Base-by-base conservation (phyloP, 2,888 invertebrate species). In the Dynastes hyllus region DNA sequence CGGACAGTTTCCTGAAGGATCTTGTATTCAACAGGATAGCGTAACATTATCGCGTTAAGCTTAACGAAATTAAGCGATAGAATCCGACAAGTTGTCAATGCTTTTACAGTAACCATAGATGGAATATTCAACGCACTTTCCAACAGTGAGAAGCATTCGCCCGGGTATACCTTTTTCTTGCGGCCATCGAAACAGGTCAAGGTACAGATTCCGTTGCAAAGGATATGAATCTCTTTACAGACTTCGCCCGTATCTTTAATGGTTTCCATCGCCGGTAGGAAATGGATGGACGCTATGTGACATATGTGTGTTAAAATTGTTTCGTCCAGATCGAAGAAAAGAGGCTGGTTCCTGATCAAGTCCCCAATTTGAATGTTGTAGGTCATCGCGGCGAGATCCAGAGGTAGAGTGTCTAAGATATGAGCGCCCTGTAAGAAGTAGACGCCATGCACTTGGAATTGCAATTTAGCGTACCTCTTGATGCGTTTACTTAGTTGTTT, bases 401-500 rank as follows among this genome's bases (percentile, higher is more conserved):
- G 29, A n/a, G 80, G 76, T 55, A 81, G 16, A 37, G 73, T 22
- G 4, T 66, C 45, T 40, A 61, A 51, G 16, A 76, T 55, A 13
- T 40, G 11, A 11, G 67, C 32, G 2, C 75, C 66, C 13, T 27
- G 50, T 66, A 80, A 61, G 66, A 80, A 80, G n/a, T 61, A 69
- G 6, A 76, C 45, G 11, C 53, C 61, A n/a, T 32, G 29, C 37
- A 32, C 69, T n/a, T 69, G 50, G 9, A 66, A 61, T 29, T 80
- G 80, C n/a, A 80, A n/a, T 4, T 58, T 29, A 11, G 75, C 55
- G 40, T 80, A 78, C 11, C 22, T 50, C 69, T 69, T 67, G 37
- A 80, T 67, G 2, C 78, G 50, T 13, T 87, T 86, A 83, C 90
- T 89, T 22, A 91, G 89, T 1, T 89, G 87, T 80, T 86, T 85